phyloP scores from a whole-genome alignment of 2,797 vertebrate species.

The Pterois miles region DNA sequence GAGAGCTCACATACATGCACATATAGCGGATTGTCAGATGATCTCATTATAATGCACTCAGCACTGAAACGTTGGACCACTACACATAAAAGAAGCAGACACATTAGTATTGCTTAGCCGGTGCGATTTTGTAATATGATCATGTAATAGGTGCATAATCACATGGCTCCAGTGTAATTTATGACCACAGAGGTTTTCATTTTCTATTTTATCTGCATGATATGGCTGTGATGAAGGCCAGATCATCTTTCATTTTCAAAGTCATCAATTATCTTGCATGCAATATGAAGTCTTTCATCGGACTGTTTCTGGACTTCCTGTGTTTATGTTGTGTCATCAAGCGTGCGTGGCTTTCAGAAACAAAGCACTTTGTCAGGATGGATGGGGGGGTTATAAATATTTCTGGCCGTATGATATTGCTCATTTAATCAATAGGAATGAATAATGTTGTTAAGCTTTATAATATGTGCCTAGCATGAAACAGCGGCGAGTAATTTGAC shows the following conservation, averaged over 20 bases:
- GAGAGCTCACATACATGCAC: constrained; percentile 26
- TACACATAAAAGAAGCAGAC: constrained; percentile 40
- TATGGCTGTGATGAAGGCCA: constrained; percentile 30
- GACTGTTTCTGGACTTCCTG: constrained; percentile 27
- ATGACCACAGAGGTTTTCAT: constrained; percentile 62
- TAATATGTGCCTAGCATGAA: constrained; percentile 29
- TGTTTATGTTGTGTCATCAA: constrained; percentile 30
- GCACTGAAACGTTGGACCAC: constrained; percentile 3
- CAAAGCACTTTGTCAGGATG: constrained; percentile 3
- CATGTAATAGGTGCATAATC: constrained; percentile 51
- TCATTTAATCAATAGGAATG: constrained; percentile 1
- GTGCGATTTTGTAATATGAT: constrained; percentile 54
- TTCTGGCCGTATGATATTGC: background rate
- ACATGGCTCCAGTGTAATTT: constrained; percentile 58
- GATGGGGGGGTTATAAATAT: background rate
- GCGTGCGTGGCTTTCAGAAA: constrained; percentile 17
- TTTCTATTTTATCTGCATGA: constrained; percentile 65
- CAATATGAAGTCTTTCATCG: constrained; percentile 40
- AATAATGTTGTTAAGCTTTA: constrained; percentile 14
- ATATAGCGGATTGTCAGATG: too few species aligned
- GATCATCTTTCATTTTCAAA: constrained; percentile 58
- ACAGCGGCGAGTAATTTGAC: constrained; percentile 4
- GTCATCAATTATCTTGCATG: constrained; percentile 41
- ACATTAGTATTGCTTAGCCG: constrained; percentile 35
- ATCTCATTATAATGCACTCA: constrained; percentile 66